A percentile compares a stretch with the other conserved stretches of the same genome.
These are phyloP conservation scores for Bradynema listronoti DNA, from an alignment of 1,140 invertebrate species.

Conservation along the genomic window DNA sequence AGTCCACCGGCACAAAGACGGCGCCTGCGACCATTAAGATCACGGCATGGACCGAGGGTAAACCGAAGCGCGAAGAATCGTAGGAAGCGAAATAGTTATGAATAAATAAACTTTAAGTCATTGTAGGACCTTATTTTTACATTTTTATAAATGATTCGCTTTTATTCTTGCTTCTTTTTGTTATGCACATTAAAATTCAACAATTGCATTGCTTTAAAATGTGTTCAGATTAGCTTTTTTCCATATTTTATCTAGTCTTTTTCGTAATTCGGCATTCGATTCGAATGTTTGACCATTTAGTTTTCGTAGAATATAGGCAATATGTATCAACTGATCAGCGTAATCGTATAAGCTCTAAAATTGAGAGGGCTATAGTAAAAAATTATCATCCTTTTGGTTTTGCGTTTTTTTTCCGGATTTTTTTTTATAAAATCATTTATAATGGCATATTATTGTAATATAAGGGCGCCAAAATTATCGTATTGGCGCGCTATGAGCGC, in stretches of 20 bases:
- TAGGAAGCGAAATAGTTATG: not conserved
- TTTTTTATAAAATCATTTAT: not conserved
- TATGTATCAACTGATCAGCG: constrained; percentile 1
- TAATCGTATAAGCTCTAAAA: constrained; percentile 5
- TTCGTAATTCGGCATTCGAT: not conserved
- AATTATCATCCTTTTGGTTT: not conserved
- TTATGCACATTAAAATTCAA: not conserved
- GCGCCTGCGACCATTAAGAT: constrained; percentile 9
- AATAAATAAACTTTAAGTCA: not conserved
- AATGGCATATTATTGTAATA: not conserved
- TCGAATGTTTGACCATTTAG: not conserved
- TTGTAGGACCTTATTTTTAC: not conserved
- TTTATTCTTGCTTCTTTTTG: not conserved
- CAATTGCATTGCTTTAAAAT: not conserved
- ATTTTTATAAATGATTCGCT: not conserved
- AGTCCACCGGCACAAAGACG: not conserved
- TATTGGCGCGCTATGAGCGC: too few relatives aligned
- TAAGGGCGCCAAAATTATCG: too few relatives aligned
- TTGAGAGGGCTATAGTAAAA: not conserved
- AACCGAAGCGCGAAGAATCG: constrained; percentile 1
- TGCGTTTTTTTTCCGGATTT: not conserved
- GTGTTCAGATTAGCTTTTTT: not conserved
- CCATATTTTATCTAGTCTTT: constrained; percentile 8
- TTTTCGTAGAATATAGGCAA: not conserved
- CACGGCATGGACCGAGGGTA: constrained; percentile 10